A percentile compares a stretch with the other conserved stretches of the same genome.
phyloP scores from a whole-genome alignment of 2,888 invertebrate species.

The Megastigmus dorsalis region DNA sequence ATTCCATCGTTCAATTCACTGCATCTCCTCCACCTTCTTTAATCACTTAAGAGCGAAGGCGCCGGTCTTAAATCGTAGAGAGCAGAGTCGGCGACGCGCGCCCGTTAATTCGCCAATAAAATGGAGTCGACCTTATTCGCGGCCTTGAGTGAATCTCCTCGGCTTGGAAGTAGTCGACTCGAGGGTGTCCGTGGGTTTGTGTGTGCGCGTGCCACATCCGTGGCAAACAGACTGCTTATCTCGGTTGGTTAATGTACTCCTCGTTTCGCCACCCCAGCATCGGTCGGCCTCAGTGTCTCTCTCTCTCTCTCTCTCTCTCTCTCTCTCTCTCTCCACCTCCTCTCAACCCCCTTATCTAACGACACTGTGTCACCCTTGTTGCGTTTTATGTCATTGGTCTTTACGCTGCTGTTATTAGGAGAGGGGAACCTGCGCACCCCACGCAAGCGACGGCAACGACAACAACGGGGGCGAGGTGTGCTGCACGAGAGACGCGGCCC shows the following conservation, averaged over 20 bases:
- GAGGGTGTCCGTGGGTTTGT: too few species aligned
- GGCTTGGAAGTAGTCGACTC: constrained; percentile 8
- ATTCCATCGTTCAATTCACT: too few species aligned
- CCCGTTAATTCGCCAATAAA: constrained; percentile 21
- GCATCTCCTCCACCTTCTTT: too few species aligned
- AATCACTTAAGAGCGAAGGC: too few species aligned
- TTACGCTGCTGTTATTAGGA: constrained; percentile 57
- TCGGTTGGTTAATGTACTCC: constrained; percentile 57
- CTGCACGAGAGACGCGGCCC: constrained; percentile 40
- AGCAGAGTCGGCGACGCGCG: not conserved
- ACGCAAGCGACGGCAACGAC: too few species aligned
- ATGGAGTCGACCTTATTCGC: not conserved
- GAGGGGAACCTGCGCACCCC: constrained; percentile 44
- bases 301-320: not conserved
- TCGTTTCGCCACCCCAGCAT: constrained; percentile 44
- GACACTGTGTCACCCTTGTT: constrained; percentile 60
- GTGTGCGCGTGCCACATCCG: too few species aligned
- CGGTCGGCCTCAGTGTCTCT: constrained; percentile 42
- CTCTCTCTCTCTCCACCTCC: constrained; percentile 35
- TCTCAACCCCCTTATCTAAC: constrained; percentile 54
- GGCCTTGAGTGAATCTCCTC: constrained; percentile 2
- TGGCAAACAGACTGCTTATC: constrained; percentile 53
- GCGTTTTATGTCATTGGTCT: constrained; percentile 66
- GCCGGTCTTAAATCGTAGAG: too few species aligned
- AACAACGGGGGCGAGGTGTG: constrained; percentile 29